These are phyloP conservation scores for Corvus cornix DNA, from an alignment of 2,113 vertebrate species.

Conservation along the genomic window DNA sequence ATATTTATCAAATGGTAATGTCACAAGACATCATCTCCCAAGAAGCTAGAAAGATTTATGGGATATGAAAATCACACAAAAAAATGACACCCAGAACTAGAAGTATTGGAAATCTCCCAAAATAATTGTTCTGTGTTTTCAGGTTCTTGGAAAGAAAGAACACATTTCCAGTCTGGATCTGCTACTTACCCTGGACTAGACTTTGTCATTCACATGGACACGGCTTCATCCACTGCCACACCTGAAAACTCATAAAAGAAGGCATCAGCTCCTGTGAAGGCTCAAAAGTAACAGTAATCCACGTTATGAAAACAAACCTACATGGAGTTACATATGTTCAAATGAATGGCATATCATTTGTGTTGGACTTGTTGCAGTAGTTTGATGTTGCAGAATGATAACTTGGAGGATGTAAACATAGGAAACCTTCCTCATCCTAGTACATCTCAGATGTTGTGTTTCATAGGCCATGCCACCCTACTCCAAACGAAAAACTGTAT, in stretches of 20 bases:
- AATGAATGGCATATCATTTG: background rate
- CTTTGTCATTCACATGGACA: background rate
- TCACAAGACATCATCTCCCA: background rate
- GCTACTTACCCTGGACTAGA: background rate
- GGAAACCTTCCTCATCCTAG: background rate
- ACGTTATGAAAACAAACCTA: background rate
- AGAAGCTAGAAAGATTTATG: background rate
- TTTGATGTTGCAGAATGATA: background rate
- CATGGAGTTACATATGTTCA: background rate
- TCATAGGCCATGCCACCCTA: background rate
- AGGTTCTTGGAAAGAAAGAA: background rate
- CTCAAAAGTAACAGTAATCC: background rate
- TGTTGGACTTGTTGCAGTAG: background rate
- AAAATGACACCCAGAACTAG: background rate
- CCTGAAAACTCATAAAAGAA: background rate
- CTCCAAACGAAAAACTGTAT: background rate
- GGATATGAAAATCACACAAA: background rate
- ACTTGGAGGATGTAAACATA: background rate
- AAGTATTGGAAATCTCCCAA: background rate
- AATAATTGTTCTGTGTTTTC: background rate
- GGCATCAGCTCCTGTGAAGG: background rate
- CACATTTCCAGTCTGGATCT: background rate
- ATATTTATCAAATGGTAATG: background rate
- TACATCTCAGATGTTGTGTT: background rate
- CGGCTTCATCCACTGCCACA: background rate